Evolutionary conservation across 2,888 invertebrate genomes (phyloP).

Genomic region (Syritta pipiens): DNA sequence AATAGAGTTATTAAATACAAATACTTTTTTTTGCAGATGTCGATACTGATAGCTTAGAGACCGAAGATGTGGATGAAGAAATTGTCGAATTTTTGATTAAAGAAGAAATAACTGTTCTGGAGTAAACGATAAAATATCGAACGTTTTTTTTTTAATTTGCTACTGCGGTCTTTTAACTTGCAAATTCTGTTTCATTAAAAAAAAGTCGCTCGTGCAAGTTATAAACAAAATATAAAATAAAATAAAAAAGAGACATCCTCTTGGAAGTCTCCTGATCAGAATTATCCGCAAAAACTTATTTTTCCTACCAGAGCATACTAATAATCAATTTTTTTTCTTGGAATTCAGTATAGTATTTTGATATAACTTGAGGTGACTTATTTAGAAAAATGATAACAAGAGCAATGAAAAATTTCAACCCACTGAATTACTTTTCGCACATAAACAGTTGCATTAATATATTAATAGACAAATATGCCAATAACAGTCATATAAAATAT

Average conservation of each 20-base stretch:
- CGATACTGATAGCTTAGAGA: conserved; percentile 95
- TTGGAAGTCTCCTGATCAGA: too few species aligned
- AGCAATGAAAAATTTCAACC: conserved; percentile 6
- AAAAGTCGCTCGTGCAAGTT: conserved; percentile 61
- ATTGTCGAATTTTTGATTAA: conserved; percentile 98
- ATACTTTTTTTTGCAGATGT: conserved; percentile 83
- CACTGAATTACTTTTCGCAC: conserved; percentile 14
- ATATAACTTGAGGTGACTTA: conserved; percentile 27
- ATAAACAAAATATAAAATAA: conserved; percentile 12
- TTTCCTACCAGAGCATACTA: background rate
- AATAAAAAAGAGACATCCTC: conserved; percentile 8
- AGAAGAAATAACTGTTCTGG: conserved; percentile 92
- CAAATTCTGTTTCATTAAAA: conserved; percentile 18
- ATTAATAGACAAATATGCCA: conserved; percentile 46
- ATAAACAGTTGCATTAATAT: conserved; percentile 48
- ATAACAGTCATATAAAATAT: conserved; percentile 50
- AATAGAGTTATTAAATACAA: too few species aligned
- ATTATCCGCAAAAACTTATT: conserved; percentile 9
- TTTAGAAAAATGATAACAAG: too few species aligned
- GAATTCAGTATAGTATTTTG: too few species aligned
- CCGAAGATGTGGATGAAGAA: conserved; percentile 96
- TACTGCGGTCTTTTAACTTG: conserved; percentile 39
- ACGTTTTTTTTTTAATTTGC: conserved; percentile 40
- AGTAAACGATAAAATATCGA: conserved; percentile 80
- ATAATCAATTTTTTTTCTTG: background rate